Conservation (phyloP, 2,888 invertebrate genomes). For the Sceliomorpha sp. region DNA sequence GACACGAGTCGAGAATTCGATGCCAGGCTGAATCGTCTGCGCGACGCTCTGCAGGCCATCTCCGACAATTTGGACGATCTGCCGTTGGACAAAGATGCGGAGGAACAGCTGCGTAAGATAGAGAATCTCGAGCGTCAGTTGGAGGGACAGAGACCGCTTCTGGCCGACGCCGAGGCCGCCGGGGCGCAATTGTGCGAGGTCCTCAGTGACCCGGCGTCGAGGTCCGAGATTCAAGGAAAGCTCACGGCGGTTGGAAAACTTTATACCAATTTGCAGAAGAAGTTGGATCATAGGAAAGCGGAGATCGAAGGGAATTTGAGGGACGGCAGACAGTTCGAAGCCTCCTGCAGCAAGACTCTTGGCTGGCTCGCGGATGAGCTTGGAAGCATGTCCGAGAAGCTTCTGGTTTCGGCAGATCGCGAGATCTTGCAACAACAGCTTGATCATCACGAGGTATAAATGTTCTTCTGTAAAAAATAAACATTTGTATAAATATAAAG, state of each 20-base stretch:
- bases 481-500: too few relatives aligned
- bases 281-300: slow-evolving; percentile 93
- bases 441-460: slow-evolving; percentile 88
- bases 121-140: slow-evolving; percentile 93
- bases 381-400: slow-evolving; percentile 87
- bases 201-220: slow-evolving; percentile 93
- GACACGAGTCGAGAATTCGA: slow-evolving; percentile 97
- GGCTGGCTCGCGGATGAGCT: slow-evolving; percentile 94
- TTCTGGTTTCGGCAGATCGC: slow-evolving; percentile 92
- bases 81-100: slow-evolving; percentile 89
- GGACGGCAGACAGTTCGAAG: slow-evolving; percentile 95
- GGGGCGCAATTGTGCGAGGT: slow-evolving; percentile 93
- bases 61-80: slow-evolving; percentile 93
- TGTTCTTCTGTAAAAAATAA: too few relatives aligned
- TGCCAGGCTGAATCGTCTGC: slow-evolving; percentile 89
- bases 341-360: slow-evolving; percentile 92
- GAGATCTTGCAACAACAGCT: slow-evolving; percentile 92
- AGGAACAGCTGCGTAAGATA: slow-evolving; percentile 92
- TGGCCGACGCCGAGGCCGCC: slow-evolving; percentile 94
- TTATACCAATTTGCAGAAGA: slow-evolving; percentile 93
- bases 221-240: slow-evolving; percentile 94
- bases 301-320: slow-evolving; percentile 92
- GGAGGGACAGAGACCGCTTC: slow-evolving; percentile 92
- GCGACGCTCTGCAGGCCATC: slow-evolving; percentile 93
- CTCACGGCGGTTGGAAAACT: slow-evolving; percentile 92